Conservation (phyloP, 2,113 vertebrate species). For the Campylomormyrus tamandua region DNA sequence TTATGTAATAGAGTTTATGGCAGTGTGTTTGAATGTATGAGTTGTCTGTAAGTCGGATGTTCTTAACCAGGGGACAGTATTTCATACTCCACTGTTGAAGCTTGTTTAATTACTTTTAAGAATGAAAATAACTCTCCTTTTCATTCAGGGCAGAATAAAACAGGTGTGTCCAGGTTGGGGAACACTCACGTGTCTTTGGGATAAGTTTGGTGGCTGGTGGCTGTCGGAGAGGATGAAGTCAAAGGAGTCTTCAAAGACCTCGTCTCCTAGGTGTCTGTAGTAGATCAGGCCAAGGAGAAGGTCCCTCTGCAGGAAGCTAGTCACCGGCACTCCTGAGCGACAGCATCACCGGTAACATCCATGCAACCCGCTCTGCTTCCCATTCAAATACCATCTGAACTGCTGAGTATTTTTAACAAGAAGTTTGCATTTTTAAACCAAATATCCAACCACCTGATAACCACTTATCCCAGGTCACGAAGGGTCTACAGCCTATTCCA, state of each 20-base stretch:
- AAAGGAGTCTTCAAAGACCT: slow-evolving; percentile 59
- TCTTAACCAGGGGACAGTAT: background rate
- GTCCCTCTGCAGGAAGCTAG: slow-evolving; percentile 58
- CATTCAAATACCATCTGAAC: background rate
- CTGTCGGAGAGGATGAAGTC: slow-evolving; percentile 60
- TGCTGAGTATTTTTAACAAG: background rate
- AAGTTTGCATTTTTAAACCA: background rate
- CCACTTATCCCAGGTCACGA: background rate
- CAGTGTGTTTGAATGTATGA: background rate
- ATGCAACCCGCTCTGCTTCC: background rate
- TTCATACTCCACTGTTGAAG: background rate
- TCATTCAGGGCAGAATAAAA: background rate
- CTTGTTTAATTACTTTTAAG: background rate
- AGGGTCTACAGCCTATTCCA: background rate
- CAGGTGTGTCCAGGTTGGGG: background rate
- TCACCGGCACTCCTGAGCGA: slow-evolving; percentile 42
- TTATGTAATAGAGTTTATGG: background rate
- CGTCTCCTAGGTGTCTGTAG: slow-evolving; percentile 57
- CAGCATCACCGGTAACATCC: background rate
- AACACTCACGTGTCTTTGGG: slow-evolving; percentile 51
- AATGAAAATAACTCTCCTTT: background rate
- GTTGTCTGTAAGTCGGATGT: background rate
- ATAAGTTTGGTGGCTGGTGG: slow-evolving; percentile 60
- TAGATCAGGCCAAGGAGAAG: slow-evolving; percentile 59
- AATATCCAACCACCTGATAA: background rate